Evolutionary conservation across 2,888 invertebrate species (phyloP).

Genomic region (Vanessa cardui): DNA sequence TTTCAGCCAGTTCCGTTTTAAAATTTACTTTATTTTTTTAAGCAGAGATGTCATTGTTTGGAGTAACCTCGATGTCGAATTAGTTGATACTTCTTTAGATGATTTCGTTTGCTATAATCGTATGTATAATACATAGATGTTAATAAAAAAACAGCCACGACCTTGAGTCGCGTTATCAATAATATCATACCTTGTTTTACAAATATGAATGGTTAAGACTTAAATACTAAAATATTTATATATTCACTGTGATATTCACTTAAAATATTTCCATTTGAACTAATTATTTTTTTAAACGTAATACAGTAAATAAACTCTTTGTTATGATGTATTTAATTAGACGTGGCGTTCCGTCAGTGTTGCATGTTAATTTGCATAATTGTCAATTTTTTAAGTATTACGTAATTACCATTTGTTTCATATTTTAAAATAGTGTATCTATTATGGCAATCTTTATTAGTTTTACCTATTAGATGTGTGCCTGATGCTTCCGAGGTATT

Average conservation of each 20-base stretch:
- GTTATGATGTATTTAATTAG: too few species aligned
- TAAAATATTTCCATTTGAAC: too few species aligned
- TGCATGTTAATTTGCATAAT: too few species aligned
- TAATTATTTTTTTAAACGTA: too few species aligned
- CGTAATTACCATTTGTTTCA: too few species aligned
- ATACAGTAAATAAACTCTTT: too few species aligned
- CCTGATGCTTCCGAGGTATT: slow-evolving; percentile 8
- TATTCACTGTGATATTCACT: too few species aligned
- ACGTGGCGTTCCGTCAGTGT: too few species aligned
- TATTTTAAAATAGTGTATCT: too few species aligned
- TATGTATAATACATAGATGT: background rate
- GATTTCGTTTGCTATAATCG: background rate
- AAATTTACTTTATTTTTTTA: background rate
- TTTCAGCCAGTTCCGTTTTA: background rate
- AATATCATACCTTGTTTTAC: slow-evolving; percentile 10
- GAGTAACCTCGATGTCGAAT: background rate
- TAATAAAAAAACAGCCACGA: background rate
- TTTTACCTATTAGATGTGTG: background rate
- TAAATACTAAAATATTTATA: too few species aligned
- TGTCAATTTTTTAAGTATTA: too few species aligned
- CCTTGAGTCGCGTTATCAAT: slow-evolving; percentile 14
- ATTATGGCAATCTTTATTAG: background rate
- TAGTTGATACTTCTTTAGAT: slow-evolving; percentile 1
- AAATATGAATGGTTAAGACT: slow-evolving; percentile 9
- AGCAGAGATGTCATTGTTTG: background rate